Percentiles rank a stretch among this genome's conserved stretches.
phyloP scores from a whole-genome alignment of 2,888 invertebrate genomes.

The Brachynemurus nebulosus region DNA sequence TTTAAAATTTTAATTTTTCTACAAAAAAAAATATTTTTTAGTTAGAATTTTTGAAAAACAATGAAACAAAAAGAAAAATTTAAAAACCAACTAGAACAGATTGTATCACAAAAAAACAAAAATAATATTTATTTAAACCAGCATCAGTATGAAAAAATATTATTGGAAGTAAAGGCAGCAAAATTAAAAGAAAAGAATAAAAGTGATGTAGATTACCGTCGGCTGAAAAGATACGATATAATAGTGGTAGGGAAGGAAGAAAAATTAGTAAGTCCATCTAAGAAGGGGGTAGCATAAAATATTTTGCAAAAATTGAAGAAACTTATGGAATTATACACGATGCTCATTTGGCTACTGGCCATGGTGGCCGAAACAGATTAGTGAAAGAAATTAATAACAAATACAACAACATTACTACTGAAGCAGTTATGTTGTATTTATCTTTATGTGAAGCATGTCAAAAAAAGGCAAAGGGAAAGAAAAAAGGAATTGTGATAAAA shows the following conservation, averaged over 20 bases:
- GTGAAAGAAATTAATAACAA: conserved; percentile 12
- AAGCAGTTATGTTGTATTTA: conserved; percentile 10
- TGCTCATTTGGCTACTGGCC: conserved; percentile 12
- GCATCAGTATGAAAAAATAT: conserved; percentile 4
- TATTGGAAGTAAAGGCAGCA: conserved; percentile 8
- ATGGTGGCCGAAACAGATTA: conserved; percentile 11
- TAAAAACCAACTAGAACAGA: conserved; percentile 4
- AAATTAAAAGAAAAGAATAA: conserved; percentile 10
- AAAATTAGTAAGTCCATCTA: conserved; percentile 11
- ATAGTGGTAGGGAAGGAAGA: conserved; percentile 1
- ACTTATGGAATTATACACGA: conserved; percentile 11
- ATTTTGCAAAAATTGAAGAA: conserved; percentile 10
- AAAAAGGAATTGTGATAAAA: conserved; percentile 10
- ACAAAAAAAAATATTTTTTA: conserved; percentile 1
- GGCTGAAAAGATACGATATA: conserved; percentile 9
- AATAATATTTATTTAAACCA: conserved; percentile 5
- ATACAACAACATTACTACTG: conserved; percentile 15
- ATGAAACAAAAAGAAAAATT: conserved; percentile 4
- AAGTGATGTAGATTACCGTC: conserved; percentile 7
- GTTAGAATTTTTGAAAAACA: conserved; percentile 4
- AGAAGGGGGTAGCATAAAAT: conserved; percentile 10
- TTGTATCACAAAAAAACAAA: background rate
- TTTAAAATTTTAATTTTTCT: background rate
- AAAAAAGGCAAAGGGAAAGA: conserved; percentile 5
- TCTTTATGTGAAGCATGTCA: conserved; percentile 12